A percentile compares a stretch with the other conserved stretches of the same genome.
These are phyloP conservation scores for Marasmarcha lunaedactyla DNA, from an alignment of 2,888 invertebrate genomes.

Conservation along the genomic window DNA sequence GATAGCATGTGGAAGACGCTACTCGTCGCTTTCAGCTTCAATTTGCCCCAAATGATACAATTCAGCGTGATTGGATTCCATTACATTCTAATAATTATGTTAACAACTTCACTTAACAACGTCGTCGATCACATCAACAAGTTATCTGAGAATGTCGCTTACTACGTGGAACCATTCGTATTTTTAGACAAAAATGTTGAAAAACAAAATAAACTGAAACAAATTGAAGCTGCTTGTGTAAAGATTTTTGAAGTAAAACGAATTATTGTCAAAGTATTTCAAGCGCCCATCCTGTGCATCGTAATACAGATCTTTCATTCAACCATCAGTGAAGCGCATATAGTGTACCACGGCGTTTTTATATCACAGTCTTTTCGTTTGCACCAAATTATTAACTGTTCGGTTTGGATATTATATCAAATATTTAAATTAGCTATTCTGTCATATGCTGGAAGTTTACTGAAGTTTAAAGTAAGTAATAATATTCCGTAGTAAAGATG, in stretches of 20 bases:
- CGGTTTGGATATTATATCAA: slow-evolving; percentile 45
- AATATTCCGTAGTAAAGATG: too few relatives aligned
- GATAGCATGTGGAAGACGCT: slow-evolving; percentile 39
- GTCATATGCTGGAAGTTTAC: slow-evolving; percentile 30
- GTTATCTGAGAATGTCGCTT: slow-evolving; percentile 12
- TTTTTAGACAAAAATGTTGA: not conserved
- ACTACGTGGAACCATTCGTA: not conserved
- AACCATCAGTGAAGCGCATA: slow-evolving; percentile 43
- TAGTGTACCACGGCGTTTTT: slow-evolving; percentile 39
- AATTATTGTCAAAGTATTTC: slow-evolving; percentile 35
- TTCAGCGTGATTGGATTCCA: slow-evolving; percentile 33
- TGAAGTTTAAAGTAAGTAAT: slow-evolving; percentile 38
- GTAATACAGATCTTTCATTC: slow-evolving; percentile 45
- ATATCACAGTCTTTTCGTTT: slow-evolving; percentile 21
- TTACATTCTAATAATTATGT: slow-evolving; percentile 30
- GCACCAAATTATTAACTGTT: slow-evolving; percentile 39
- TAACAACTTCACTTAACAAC: slow-evolving; percentile 28
- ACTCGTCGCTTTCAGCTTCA: slow-evolving; percentile 32
- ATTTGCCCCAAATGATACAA: slow-evolving; percentile 41
- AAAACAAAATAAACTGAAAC: slow-evolving; percentile 18
- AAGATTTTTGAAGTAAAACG: slow-evolving; percentile 32
- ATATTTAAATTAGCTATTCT: slow-evolving; percentile 38
- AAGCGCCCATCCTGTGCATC: slow-evolving; percentile 35
- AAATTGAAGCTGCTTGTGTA: slow-evolving; percentile 33
- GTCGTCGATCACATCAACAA: slow-evolving; percentile 24